A percentile compares a stretch with the other conserved stretches of the same genome.
These are phyloP conservation scores for Lepidonotus clava DNA, from an alignment of 2,888 invertebrate species.

Conservation along the genomic window DNA sequence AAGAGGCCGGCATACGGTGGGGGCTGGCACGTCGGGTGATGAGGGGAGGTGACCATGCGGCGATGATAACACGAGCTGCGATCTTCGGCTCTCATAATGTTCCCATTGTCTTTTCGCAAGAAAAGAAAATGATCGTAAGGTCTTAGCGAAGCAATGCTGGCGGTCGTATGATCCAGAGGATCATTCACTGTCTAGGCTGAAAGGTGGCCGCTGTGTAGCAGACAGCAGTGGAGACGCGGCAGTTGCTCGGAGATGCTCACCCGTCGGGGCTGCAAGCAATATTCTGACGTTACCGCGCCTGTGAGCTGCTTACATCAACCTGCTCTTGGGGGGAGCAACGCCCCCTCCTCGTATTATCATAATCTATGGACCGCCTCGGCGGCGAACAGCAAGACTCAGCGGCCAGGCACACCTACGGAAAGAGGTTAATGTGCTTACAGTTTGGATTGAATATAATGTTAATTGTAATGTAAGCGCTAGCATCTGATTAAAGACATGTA, in stretches of 20 bases:
- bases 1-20: constrained; percentile 48
- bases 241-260: background rate
- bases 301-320: too few relatives aligned
- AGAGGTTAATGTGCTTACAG: too few relatives aligned
- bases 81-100: constrained; percentile 50
- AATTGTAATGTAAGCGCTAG: too few relatives aligned
- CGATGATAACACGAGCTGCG: constrained; percentile 44
- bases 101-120: constrained; percentile 47
- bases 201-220: background rate
- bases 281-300: too few relatives aligned
- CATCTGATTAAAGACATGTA: too few relatives aligned
- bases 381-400: background rate
- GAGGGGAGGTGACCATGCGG: constrained; percentile 49
- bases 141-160: constrained; percentile 22
- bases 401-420: too few relatives aligned
- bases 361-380: constrained; percentile 4
- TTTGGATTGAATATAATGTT: too few relatives aligned
- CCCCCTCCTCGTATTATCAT: constrained; percentile 7
- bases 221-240: background rate
- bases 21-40: constrained; percentile 47
- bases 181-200: background rate
- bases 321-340: background rate
- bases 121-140: background rate
- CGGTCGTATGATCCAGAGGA: constrained; percentile 26
- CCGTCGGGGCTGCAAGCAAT: too few relatives aligned